phyloP scores from a whole-genome alignment of 2,888 invertebrate species.

The Zaprionus bogoriensis region DNA sequence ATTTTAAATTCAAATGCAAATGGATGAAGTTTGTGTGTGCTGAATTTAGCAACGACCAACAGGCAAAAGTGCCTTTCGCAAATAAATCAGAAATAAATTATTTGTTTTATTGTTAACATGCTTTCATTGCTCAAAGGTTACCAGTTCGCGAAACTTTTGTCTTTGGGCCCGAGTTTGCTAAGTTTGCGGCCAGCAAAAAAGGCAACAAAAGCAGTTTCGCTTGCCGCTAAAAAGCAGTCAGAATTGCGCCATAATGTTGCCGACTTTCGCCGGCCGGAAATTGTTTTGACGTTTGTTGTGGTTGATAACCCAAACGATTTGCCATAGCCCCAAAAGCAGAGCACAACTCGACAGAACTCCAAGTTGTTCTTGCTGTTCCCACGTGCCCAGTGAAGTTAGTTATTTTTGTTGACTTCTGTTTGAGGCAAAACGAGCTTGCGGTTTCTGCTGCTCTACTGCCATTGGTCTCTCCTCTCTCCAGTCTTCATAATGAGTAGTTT shows the following conservation, averaged over 20 bases:
- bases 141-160: not conserved
- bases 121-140: not conserved
- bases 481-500: conserved; percentile 4
- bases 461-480: not conserved
- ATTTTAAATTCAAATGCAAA: too few species aligned
- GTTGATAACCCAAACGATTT: conserved; percentile 51
- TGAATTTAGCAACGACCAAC: not conserved
- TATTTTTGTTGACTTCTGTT: conserved; percentile 7
- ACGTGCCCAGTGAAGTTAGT: not conserved
- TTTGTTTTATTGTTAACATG: not conserved
- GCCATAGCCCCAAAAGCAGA: conserved; percentile 8
- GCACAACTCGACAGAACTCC: not conserved
- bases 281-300: conserved; percentile 61
- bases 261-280: conserved; percentile 53
- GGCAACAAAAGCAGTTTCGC: not conserved
- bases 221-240: not conserved
- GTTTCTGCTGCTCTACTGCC: not conserved
- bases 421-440: conserved; percentile 36
- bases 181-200: not conserved
- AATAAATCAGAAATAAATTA: not conserved
- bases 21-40: too few species aligned
- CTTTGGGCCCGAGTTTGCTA: not conserved
- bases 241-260: conserved; percentile 27
- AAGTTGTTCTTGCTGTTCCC: conserved; percentile 9
- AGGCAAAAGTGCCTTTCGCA: too few species aligned